Evolutionary conservation across 2,113 vertebrate genomes (phyloP), one percentile per base, ranked within the genome.

Genomic region (Myanophis thanlyinensis): DNA sequence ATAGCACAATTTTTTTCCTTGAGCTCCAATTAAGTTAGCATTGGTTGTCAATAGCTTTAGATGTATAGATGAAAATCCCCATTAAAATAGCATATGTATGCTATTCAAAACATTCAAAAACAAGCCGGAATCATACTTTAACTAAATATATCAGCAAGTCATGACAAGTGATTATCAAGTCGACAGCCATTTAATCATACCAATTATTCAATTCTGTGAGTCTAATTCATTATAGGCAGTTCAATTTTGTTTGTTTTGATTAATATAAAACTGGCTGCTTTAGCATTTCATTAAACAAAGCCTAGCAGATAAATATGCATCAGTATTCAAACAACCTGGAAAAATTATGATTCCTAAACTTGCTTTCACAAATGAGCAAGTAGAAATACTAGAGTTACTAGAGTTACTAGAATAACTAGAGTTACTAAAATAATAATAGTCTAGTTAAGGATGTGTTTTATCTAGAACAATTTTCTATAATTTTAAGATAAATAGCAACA

Each of bases 171-270:
- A 91, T 87, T 49, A 44, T 95, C 91, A 93, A 87, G 51, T 54
- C 30, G 52, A 92, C 89, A 91, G 94, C 51, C 89, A 88, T 93
- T 94, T 93, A 91, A 91, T 13, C 85, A 94, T 95, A 91, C 86
- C 52, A 91, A 53, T 94, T 93, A 89, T 59, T 92, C 92, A 95
- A 95, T 35, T 95, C 40, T 91, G 54, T 27, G n/a, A 62, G 88
- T 73, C 88, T 93, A 87, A 93, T 95, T 94, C 92, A 89, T 96
- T 95, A 92, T 22, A 96, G 94, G 86, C 44, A 89, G 73, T 91
- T 96, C 94, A 93, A 62, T 93, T 88, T 88, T 92, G 84, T 27
- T 91, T 94, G 40, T 12, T 54, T 93, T 89, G 49, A 95, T 93
- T 96, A 95, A 95, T 67, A 93, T n/a, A 30, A 25, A 18, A 85